Percentiles rank a stretch among this genome's conserved stretches.
Evolutionary conservation across 2,113 vertebrate species (phyloP).

Genomic region (Tichodroma muraria): DNA sequence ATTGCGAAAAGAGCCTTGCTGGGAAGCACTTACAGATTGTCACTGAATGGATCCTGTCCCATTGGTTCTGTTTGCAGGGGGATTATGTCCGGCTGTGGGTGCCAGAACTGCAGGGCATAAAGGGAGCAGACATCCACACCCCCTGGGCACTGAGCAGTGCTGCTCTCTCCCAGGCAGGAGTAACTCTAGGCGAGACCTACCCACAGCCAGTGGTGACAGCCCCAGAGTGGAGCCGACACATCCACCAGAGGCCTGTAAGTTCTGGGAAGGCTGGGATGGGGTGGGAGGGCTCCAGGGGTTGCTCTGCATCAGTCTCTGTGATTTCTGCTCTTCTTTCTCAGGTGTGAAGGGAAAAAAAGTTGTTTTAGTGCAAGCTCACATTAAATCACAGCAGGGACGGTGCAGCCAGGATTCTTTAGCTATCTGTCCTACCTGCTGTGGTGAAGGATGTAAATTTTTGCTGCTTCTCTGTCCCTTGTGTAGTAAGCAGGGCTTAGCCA

Average conservation of each 20-base stretch:
- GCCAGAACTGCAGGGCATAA: constrained; percentile 71
- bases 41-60: background rate
- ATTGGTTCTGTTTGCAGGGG: constrained; percentile 61
- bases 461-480: background rate
- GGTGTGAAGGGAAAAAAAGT: background rate
- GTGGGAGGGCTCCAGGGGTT: background rate
- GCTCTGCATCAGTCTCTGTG: background rate
- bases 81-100: constrained; percentile 77
- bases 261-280: background rate
- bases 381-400: background rate
- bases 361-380: background rate
- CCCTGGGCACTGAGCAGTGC: constrained; percentile 74
- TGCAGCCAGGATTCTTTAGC: background rate
- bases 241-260: constrained; percentile 71
- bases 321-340: background rate
- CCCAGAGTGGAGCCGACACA: constrained; percentile 75
- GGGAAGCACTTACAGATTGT: background rate
- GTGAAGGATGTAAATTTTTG: background rate
- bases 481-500: background rate
- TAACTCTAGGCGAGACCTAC: constrained; percentile 72
- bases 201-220: constrained; percentile 71
- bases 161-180: constrained; percentile 55
- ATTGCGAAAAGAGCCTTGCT: background rate
- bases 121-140: constrained; percentile 69
- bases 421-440: background rate